These are phyloP conservation scores for Murina feae DNA, from an alignment of 2,113 vertebrate genomes.

Conservation along the genomic window DNA sequence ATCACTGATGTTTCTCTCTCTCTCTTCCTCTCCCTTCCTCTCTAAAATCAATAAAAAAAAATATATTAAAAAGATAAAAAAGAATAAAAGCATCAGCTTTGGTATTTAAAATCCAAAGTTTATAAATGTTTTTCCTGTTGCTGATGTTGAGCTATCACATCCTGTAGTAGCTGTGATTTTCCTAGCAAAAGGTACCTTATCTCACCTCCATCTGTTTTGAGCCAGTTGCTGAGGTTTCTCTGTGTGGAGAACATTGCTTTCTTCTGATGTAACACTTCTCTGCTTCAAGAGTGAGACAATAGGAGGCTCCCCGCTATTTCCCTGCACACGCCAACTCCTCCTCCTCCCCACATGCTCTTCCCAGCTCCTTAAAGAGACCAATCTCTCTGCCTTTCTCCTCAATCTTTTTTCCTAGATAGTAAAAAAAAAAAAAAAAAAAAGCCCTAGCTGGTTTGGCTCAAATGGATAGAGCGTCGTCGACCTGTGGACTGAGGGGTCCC, in stretches of 20 bases:
- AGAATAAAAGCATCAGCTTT: background rate
- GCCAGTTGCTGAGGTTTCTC: background rate
- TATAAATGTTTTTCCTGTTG: background rate
- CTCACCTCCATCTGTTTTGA: background rate
- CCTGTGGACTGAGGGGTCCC: no score
- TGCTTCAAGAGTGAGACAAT: background rate
- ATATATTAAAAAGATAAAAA: background rate
- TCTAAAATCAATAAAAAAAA: no score
- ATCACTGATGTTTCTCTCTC: no score
- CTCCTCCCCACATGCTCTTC: background rate
- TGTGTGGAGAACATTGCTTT: background rate
- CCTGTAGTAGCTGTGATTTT: background rate
- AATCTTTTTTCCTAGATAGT: background rate
- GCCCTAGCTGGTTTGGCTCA: no score
- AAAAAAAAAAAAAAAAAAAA: background rate
- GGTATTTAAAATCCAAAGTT: background rate
- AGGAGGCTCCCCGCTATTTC: background rate
- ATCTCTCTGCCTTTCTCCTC: background rate
- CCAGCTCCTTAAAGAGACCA: background rate
- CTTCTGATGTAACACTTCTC: background rate
- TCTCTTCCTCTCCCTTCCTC: no score
- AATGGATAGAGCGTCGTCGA: no score
- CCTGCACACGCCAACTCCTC: accelerated
- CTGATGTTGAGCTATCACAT: background rate
- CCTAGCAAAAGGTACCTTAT: background rate